Evolutionary conservation across 2,113 vertebrate genomes (phyloP).

Genomic region (Hystrix cristata): DNA sequence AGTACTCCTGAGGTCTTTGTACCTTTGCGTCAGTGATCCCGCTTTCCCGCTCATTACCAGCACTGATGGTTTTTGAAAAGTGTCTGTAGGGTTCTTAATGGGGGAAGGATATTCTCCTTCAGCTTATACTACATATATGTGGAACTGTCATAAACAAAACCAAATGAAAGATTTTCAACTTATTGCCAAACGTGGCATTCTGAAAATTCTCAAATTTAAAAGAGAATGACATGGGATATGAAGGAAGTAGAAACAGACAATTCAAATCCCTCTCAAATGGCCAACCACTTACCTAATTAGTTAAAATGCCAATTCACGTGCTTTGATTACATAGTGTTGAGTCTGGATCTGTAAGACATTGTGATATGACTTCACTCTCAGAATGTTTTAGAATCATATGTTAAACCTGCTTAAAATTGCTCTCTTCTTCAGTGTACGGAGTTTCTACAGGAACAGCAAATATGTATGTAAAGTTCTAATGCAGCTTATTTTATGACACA

Average conservation of each 20-base stretch:
- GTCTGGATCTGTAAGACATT: background rate
- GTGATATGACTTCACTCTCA: background rate
- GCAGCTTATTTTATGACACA: constrained; percentile 59
- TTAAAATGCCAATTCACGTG: background rate
- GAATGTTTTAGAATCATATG: background rate
- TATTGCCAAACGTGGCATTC: background rate
- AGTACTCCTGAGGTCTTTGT: background rate
- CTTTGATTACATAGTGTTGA: background rate
- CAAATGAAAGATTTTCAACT: background rate
- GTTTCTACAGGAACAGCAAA: background rate
- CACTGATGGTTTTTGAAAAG: background rate
- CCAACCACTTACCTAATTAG: background rate
- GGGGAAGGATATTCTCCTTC: background rate
- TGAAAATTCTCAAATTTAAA: constrained; percentile 33
- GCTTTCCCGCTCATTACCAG: background rate
- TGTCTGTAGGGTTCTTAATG: background rate
- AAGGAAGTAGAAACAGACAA: constrained; percentile 37
- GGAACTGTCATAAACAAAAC: background rate
- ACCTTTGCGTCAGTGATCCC: background rate
- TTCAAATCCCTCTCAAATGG: background rate
- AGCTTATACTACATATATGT: background rate
- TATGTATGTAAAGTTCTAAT: background rate
- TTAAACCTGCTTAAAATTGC: background rate
- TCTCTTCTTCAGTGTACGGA: background rate
- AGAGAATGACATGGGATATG: background rate